Percentiles rank a stretch among this genome's conserved stretches.
Evolutionary conservation across 2,113 vertebrate genomes (phyloP).

Genomic region (Peromyscus californicus): DNA sequence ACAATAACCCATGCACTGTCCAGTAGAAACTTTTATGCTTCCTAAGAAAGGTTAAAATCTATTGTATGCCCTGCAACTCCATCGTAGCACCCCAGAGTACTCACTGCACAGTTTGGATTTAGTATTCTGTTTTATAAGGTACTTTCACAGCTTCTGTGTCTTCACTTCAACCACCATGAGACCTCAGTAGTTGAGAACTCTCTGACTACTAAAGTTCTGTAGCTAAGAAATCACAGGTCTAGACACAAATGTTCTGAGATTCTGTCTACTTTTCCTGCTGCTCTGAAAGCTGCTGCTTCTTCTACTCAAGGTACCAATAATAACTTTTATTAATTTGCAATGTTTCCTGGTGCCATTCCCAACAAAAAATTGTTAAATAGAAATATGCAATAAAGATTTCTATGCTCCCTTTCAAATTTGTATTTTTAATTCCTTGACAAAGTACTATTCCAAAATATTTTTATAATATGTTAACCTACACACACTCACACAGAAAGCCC

Average conservation of each 20-base stretch:
- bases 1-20: neutral
- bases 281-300: neutral
- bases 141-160: constrained; percentile 15
- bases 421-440: constrained; percentile 29
- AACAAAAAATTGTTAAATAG: neutral
- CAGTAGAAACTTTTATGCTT: neutral
- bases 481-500: neutral
- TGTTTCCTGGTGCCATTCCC: neutral
- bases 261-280: neutral
- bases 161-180: neutral
- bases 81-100: neutral
- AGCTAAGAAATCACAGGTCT: neutral
- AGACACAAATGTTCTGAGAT: neutral
- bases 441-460: neutral
- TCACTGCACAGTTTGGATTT: neutral
- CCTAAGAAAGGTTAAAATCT: constrained; percentile 36
- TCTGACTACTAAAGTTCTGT: neutral
- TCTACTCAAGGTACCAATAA: neutral
- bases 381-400: constrained; percentile 1
- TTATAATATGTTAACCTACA: neutral
- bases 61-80: neutral
- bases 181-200: neutral
- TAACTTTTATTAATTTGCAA: neutral
- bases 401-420: constrained; percentile 27
- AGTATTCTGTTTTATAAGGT: neutral